phyloP scores from a whole-genome alignment of 2,888 invertebrate genomes.

The Ceraclea dissimilis region DNA sequence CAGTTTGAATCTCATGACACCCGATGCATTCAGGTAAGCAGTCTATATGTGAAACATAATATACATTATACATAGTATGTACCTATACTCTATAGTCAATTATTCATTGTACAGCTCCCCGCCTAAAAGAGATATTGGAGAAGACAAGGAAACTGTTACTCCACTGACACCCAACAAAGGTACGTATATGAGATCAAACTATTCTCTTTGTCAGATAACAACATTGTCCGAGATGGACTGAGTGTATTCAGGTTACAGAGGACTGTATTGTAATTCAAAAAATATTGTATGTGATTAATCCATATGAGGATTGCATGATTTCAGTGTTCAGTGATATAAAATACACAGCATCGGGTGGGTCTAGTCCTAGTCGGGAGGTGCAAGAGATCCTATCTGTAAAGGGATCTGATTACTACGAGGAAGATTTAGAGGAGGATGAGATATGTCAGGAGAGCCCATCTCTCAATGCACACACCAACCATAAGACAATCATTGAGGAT shows the following conservation, averaged over 20 bases:
- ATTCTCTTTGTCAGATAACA: too few species aligned
- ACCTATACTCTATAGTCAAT: conserved; percentile 4
- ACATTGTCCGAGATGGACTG: too few species aligned
- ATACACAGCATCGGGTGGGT: conserved; percentile 66
- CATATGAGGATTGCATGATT: neutral
- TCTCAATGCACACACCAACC: neutral
- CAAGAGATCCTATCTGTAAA: conserved; percentile 75
- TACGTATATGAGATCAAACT: neutral
- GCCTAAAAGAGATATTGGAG: neutral
- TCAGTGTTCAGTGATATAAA: conserved; percentile 31
- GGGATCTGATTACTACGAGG: conserved; percentile 32
- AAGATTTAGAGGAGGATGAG: conserved; percentile 22
- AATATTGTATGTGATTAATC: neutral
- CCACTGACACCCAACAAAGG: neutral
- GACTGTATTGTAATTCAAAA: too few species aligned
- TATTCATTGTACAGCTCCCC: neutral
- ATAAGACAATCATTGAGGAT: neutral
- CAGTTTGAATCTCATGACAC: conserved; percentile 72
- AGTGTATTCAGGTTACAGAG: too few species aligned
- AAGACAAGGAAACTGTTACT: neutral
- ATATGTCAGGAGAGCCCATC: neutral
- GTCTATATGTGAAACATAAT: too few species aligned
- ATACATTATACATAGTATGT: conserved; percentile 7
- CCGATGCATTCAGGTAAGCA: conserved; percentile 67
- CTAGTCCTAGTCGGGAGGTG: conserved; percentile 85